Evolutionary conservation across 2,113 vertebrate genomes (phyloP).

Genomic region (Pycnonotus jocosus): DNA sequence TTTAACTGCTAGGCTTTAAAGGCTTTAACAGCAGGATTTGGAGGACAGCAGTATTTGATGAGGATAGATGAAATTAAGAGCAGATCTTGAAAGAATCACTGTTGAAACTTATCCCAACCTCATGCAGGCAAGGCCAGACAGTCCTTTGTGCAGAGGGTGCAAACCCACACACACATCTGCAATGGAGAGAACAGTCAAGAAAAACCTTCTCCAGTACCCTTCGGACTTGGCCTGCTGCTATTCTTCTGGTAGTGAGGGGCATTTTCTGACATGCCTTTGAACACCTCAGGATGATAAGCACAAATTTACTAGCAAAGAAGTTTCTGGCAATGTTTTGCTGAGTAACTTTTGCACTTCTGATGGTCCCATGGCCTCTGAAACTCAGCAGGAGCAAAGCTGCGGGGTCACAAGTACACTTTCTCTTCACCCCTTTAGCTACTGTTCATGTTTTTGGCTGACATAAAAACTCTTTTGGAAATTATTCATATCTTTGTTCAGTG

Average conservation of each 20-base stretch:
- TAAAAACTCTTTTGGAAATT: not conserved
- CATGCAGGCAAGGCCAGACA: not conserved
- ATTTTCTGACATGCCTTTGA: rapidly evolving
- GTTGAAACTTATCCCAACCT: not conserved
- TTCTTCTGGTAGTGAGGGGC: not conserved
- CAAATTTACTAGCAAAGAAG: not conserved
- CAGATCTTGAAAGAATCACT: not conserved
- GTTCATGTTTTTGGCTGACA: not conserved
- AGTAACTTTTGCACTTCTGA: not conserved
- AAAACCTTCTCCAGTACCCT: not conserved
- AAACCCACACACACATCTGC: not conserved
- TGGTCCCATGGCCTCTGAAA: not conserved
- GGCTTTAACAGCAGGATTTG: not conserved
- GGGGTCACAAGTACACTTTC: not conserved
- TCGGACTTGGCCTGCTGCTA: not conserved
- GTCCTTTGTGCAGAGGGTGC: not conserved
- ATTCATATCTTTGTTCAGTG: not conserved
- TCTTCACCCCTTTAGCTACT: not conserved
- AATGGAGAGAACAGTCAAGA: not conserved
- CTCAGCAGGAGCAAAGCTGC: not conserved
- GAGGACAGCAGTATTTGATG: not conserved
- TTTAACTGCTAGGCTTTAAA: not conserved
- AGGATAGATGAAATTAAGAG: not conserved
- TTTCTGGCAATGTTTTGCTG: not conserved
- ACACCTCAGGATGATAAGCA: not conserved